Conservation (phyloP, 2,888 invertebrate species). For the Andrena marginata region DNA sequence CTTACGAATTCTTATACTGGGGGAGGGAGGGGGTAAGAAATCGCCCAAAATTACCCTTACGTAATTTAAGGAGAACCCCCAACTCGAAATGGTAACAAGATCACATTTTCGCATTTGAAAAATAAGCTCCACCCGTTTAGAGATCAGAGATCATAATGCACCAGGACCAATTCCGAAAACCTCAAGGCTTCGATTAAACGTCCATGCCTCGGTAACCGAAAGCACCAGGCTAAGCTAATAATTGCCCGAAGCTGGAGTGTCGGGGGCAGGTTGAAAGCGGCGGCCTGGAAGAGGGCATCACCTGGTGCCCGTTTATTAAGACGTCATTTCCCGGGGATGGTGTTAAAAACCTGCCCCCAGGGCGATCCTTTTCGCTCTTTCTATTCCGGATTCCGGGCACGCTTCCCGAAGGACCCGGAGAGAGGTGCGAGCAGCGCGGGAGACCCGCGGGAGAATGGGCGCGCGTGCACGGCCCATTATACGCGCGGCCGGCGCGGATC, state of each 20-base stretch:
- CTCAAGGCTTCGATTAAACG: too few species aligned
- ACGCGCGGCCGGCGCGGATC: constrained; percentile 65
- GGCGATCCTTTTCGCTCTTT: constrained; percentile 55
- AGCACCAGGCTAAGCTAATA: too few species aligned
- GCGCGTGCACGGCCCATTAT: constrained; percentile 75
- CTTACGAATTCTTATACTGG: too few species aligned
- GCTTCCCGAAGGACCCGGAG: constrained; percentile 32
- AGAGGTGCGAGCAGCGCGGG: constrained; percentile 36
- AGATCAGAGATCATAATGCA: too few species aligned
- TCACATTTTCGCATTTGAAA: too few species aligned
- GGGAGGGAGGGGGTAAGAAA: too few species aligned
- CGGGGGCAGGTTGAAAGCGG: constrained; percentile 40
- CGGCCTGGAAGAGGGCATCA: constrained; percentile 49
- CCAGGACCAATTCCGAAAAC: too few species aligned
- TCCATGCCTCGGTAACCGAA: too few species aligned
- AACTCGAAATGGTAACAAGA: too few species aligned
- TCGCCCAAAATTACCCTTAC: too few species aligned
- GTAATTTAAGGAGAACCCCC: too few species aligned
- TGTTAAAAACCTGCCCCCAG: constrained; percentile 63
- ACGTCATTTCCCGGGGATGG: constrained; percentile 42
- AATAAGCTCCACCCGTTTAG: too few species aligned
- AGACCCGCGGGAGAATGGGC: constrained; percentile 51
- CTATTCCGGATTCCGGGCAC: constrained; percentile 44
- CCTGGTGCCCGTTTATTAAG: constrained; percentile 64
- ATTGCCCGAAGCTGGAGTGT: background rate